Conservation (phyloP, 2,113 vertebrate species). For the Syngnathoides biaculeatus region DNA sequence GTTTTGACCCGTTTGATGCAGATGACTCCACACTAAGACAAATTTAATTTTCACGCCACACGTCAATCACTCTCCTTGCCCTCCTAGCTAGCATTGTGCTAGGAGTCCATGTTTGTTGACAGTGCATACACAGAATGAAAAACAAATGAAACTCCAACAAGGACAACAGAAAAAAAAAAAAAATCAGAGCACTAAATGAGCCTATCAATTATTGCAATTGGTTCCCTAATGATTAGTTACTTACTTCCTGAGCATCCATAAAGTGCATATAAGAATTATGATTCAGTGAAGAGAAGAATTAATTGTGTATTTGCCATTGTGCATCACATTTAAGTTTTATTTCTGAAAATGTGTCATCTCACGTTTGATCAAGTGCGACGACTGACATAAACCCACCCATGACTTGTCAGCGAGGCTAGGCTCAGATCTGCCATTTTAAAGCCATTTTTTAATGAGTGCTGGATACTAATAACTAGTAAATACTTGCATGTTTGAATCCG, state of each 20-base stretch:
- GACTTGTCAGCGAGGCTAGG: not conserved
- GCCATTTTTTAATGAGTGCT: no score
- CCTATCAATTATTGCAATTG: not conserved
- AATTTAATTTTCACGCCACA: not conserved
- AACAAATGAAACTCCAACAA: not conserved
- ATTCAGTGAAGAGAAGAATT: not conserved
- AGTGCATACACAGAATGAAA: not conserved
- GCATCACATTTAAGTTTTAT: not conserved
- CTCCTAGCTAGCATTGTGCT: not conserved
- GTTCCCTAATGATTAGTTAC: not conserved
- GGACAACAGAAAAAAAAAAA: not conserved
- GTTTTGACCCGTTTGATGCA: not conserved
- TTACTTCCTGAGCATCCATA: not conserved
- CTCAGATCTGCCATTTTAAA: no score
- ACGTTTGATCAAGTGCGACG: not conserved
- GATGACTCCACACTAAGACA: not conserved
- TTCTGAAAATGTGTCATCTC: not conserved
- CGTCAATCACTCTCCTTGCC: not conserved
- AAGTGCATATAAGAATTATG: conserved; percentile 3
- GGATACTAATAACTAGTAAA: not conserved
- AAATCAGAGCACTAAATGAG: not conserved
- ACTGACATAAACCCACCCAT: no score
- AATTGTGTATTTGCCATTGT: not conserved
- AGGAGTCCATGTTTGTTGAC: not conserved
- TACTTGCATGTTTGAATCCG: not conserved